Evolutionary conservation across 2,113 vertebrate genomes (phyloP).

Genomic region (Nesospiza acunhae): DNA sequence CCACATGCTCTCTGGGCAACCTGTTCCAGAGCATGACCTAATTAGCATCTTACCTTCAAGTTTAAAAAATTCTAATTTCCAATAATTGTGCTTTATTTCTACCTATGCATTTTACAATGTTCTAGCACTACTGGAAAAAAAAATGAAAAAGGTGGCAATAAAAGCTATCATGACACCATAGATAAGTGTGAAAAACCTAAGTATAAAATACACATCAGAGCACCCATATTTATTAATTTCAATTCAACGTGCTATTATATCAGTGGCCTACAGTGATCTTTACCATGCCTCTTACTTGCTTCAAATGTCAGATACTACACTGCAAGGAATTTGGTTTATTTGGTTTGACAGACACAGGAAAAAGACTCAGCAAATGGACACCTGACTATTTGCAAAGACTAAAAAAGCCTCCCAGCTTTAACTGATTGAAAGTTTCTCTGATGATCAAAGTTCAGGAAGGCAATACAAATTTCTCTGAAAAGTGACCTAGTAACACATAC

Average conservation of each 20-base stretch:
- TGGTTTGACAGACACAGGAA: neutral
- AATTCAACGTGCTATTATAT: neutral
- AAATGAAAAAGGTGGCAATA: neutral
- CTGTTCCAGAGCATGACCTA: conserved; percentile 57
- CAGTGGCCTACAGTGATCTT: neutral
- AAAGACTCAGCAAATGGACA: neutral
- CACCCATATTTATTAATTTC: neutral
- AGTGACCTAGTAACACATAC: neutral
- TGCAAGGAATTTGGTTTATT: neutral
- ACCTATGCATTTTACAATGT: neutral
- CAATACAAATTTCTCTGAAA: neutral
- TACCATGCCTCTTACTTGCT: neutral
- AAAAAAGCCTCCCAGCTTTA: neutral
- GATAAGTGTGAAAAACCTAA: neutral
- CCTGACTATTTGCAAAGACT: neutral
- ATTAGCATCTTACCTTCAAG: neutral
- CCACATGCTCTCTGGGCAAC: neutral
- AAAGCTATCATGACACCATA: neutral
- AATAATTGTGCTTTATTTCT: conserved; percentile 50
- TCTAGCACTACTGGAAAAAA: neutral
- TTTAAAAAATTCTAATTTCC: neutral
- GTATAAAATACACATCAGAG: neutral
- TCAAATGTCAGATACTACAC: neutral
- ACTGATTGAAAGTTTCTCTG: neutral
- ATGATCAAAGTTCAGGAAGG: neutral